A percentile compares a stretch with the other conserved stretches of the same genome.
Evolutionary conservation across 2,888 invertebrate species (phyloP).

Genomic region (Embidobia sp.): DNA sequence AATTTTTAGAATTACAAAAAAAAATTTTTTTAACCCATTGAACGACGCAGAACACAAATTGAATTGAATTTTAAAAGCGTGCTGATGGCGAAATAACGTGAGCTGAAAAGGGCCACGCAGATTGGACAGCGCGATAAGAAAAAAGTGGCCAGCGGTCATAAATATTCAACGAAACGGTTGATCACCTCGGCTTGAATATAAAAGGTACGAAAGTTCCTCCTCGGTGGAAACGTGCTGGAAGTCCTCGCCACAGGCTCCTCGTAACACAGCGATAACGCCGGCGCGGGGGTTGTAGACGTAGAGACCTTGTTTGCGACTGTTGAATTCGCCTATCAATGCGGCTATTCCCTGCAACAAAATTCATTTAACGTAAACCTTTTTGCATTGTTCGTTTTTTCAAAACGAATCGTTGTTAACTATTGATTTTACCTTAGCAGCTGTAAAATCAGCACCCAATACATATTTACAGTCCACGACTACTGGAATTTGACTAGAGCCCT

Average conservation of each 20-base stretch:
- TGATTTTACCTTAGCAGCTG: conserved; percentile 89
- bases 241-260: conserved; percentile 86
- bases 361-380: too few species aligned
- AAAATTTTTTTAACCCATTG: too few species aligned
- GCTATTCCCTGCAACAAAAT: conserved; percentile 85
- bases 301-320: conserved; percentile 87
- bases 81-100: too few species aligned
- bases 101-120: too few species aligned
- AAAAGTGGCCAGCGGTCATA: conserved; percentile 7
- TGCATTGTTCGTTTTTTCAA: too few species aligned
- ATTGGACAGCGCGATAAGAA: neutral
- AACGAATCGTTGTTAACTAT: too few species aligned
- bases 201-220: conserved; percentile 84
- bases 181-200: conserved; percentile 78
- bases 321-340: conserved; percentile 88
- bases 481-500: conserved; percentile 88
- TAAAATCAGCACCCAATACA: conserved; percentile 92
- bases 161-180: conserved; percentile 34
- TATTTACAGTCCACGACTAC: conserved; percentile 92
- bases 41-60: too few species aligned
- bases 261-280: conserved; percentile 86
- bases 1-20: too few species aligned
- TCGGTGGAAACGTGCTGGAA: conserved; percentile 84
- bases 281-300: conserved; percentile 87
- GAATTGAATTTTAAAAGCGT: too few species aligned